Conservation (phyloP, 2,888 invertebrate genomes). For the Masnerella sp. region DNA sequence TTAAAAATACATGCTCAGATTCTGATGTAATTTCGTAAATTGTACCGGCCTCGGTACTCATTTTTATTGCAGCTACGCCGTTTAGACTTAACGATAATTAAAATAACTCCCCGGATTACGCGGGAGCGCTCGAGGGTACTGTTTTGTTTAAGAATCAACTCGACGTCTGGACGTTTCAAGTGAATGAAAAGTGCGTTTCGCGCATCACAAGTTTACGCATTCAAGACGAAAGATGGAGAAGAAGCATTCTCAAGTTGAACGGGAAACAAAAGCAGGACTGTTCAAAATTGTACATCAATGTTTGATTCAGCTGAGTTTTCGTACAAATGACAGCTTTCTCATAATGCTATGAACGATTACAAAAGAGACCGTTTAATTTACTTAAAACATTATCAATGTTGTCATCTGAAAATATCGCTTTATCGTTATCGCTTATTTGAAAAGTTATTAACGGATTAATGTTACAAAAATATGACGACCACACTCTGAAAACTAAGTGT, state of each 20-base stretch:
- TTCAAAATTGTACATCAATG: constrained; percentile 37
- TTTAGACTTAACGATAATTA: background rate
- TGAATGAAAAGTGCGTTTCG: too few relatives aligned
- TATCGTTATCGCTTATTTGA: too few relatives aligned
- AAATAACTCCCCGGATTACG: too few relatives aligned
- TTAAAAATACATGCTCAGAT: constrained; percentile 41
- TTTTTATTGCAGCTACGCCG: constrained; percentile 11
- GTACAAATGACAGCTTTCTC: constrained; percentile 19
- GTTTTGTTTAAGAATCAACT: too few relatives aligned
- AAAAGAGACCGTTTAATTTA: constrained; percentile 50
- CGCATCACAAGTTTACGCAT: background rate
- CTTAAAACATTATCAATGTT: constrained; percentile 45
- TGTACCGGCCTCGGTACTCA: constrained; percentile 2
- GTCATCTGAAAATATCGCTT: constrained; percentile 27
- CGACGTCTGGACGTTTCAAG: too few relatives aligned
- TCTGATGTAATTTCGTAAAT: constrained; percentile 26
- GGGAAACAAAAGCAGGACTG: constrained; percentile 30
- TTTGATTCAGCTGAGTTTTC: constrained; percentile 38
- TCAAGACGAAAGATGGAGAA: background rate
- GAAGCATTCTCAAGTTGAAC: constrained; percentile 2
- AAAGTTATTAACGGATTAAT: too few relatives aligned
- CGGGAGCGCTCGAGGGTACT: too few relatives aligned
- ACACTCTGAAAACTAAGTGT: too few relatives aligned
- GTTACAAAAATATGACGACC: too few relatives aligned
- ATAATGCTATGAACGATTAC: constrained; percentile 13